Evolutionary conservation across 2,113 vertebrate genomes (phyloP).

Genomic region (Neogale vison): DNA sequence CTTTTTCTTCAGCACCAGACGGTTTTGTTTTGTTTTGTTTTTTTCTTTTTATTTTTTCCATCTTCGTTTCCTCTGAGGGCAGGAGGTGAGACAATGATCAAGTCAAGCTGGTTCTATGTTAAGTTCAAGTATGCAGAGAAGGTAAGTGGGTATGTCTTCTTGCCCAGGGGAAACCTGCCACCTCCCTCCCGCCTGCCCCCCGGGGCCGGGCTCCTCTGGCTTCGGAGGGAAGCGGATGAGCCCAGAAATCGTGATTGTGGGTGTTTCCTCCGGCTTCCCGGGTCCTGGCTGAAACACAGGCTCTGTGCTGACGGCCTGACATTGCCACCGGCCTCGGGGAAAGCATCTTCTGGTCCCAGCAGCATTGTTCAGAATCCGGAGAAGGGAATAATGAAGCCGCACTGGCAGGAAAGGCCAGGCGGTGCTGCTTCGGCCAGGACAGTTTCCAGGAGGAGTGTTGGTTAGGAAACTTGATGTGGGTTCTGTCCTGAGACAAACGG

Average conservation of each 20-base stretch:
- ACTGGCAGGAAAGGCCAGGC: neutral
- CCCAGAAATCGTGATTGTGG: neutral
- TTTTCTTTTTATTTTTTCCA: neutral
- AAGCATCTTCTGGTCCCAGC: neutral
- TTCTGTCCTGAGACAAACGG: slow-evolving; percentile 15
- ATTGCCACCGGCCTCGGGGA: neutral
- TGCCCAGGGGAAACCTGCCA: slow-evolving; percentile 7
- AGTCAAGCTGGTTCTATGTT: slow-evolving; percentile 99
- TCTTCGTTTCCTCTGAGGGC: slow-evolving; percentile 31
- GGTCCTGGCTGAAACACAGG: neutral
- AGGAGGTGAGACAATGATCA: slow-evolving; percentile 92
- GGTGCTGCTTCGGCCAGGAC: neutral
- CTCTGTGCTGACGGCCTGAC: neutral
- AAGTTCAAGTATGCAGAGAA: slow-evolving; percentile 98
- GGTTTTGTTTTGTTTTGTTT: neutral
- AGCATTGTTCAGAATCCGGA: neutral
- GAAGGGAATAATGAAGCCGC: neutral
- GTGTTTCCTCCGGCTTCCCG: neutral
- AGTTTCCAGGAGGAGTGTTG: neutral
- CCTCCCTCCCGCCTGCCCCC: neutral
- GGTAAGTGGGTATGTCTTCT: slow-evolving; percentile 87
- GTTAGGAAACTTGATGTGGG: neutral
- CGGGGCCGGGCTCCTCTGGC: slow-evolving; percentile 1
- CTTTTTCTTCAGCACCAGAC: neutral
- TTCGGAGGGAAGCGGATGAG: neutral